These are phyloP conservation scores for Scaptomyza parva DNA, from an alignment of 2,888 invertebrate species.

Conservation along the genomic window DNA sequence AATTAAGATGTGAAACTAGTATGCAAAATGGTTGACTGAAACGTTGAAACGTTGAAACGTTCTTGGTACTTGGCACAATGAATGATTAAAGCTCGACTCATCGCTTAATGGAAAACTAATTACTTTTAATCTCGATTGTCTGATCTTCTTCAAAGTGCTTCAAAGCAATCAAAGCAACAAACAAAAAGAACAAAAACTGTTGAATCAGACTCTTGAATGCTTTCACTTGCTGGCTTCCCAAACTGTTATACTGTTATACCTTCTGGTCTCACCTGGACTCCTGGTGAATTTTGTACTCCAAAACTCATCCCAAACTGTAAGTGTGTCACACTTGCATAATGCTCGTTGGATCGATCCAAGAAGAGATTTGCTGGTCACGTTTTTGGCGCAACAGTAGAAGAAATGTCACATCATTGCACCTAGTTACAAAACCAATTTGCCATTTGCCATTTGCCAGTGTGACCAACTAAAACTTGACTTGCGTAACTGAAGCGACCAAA, in stretches of 20 bases:
- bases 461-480: slow-evolving; percentile 19
- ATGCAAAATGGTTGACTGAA: neutral
- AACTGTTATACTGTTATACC: neutral
- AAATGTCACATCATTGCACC: slow-evolving; percentile 51
- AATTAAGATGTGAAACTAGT: slow-evolving; percentile 29
- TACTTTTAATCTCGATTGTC: neutral
- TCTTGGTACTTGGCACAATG: neutral
- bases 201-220: neutral
- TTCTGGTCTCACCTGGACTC: neutral
- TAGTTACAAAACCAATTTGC: too few species aligned
- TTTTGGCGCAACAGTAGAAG: slow-evolving; percentile 24
- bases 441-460: slow-evolving; percentile 32
- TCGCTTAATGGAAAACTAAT: neutral
- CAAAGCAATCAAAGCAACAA: neutral
- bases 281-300: slow-evolving; percentile 4
- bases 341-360: slow-evolving; percentile 25
- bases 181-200: neutral
- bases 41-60: neutral
- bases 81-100: neutral
- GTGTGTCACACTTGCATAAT: slow-evolving; percentile 35
- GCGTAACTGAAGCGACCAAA: slow-evolving; percentile 36
- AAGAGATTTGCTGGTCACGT: slow-evolving; percentile 41
- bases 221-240: neutral
- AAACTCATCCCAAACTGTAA: slow-evolving; percentile 9
- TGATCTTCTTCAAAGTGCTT: neutral